Evolutionary conservation across 2,113 vertebrate genomes (phyloP).

Genomic region (Dolichotis patagonum): DNA sequence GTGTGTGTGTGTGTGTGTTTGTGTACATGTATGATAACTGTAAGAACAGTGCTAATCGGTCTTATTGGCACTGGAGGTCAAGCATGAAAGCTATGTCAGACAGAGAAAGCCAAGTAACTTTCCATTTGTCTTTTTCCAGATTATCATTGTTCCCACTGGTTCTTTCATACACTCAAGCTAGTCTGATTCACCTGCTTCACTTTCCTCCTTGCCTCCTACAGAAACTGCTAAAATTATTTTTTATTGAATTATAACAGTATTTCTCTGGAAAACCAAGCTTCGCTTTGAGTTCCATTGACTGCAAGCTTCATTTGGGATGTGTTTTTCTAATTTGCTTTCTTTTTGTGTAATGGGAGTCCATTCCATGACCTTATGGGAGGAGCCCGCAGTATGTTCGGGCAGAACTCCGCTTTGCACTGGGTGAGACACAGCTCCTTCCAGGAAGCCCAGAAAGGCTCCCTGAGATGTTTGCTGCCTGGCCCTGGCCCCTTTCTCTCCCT

Average conservation of each 20-base stretch:
- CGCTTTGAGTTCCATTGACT: constrained; percentile 64
- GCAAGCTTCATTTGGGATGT: constrained; percentile 25
- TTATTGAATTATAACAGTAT: constrained; percentile 55
- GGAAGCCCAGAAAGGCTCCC: neutral
- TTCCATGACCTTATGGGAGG: constrained; percentile 1
- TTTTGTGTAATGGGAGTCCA: neutral
- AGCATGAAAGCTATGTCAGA: constrained; percentile 30
- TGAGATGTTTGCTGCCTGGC: neutral
- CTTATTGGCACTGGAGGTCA: neutral
- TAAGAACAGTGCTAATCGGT: neutral
- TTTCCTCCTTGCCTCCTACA: constrained; percentile 73
- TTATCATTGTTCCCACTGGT: constrained; percentile 57
- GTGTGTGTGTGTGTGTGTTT: neutral
- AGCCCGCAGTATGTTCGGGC: neutral
- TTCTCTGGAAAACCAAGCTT: constrained; percentile 55
- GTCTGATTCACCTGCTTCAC: constrained; percentile 73
- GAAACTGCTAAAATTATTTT: constrained; percentile 79
- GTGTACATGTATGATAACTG: neutral
- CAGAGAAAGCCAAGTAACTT: constrained; percentile 18
- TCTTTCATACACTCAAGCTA: constrained; percentile 62
- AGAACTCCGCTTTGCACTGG: neutral
- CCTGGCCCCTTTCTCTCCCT: neutral
- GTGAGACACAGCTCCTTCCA: neutral
- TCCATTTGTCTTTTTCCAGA: constrained; percentile 15
- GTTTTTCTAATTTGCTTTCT: constrained; percentile 35